These are phyloP conservation scores for Ptyas mucosa DNA, from an alignment of 2,113 vertebrate genomes.

Conservation along the genomic window DNA sequence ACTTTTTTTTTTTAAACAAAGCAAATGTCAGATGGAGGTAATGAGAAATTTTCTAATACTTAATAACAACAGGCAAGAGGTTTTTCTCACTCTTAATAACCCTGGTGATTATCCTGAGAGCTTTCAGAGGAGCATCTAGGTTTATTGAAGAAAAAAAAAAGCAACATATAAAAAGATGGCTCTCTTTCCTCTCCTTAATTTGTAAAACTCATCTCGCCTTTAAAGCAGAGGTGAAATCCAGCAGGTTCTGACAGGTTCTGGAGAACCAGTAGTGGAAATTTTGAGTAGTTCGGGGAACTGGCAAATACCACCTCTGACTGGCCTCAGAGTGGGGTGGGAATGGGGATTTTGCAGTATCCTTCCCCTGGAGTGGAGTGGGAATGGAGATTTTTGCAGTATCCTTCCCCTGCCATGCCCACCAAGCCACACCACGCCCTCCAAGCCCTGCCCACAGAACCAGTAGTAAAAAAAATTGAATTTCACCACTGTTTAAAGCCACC, in stretches of 20 bases:
- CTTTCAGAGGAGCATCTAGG: neutral
- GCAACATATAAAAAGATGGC: neutral
- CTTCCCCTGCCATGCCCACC: no score
- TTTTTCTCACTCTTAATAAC: neutral
- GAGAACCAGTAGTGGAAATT: no score
- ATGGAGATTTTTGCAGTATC: no score
- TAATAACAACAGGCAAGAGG: neutral
- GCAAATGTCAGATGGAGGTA: neutral
- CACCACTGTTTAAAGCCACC: neutral
- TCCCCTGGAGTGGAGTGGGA: no score
- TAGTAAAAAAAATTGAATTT: no score
- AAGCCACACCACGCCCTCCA: no score
- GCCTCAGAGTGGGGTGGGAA: no score
- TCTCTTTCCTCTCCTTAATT: neutral
- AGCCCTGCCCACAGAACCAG: no score
- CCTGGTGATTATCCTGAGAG: neutral
- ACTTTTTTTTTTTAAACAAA: neutral
- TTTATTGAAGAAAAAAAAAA: neutral
- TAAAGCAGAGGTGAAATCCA: neutral
- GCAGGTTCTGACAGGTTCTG: no score
- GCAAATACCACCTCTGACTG: no score
- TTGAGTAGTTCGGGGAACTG: no score
- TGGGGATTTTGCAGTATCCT: no score
- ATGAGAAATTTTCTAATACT: neutral
- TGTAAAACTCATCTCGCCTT: neutral